A percentile compares a stretch with the other conserved stretches of the same genome.
phyloP scores from a whole-genome alignment of 2,797 vertebrate genomes.

The Neoniphon sammara region DNA sequence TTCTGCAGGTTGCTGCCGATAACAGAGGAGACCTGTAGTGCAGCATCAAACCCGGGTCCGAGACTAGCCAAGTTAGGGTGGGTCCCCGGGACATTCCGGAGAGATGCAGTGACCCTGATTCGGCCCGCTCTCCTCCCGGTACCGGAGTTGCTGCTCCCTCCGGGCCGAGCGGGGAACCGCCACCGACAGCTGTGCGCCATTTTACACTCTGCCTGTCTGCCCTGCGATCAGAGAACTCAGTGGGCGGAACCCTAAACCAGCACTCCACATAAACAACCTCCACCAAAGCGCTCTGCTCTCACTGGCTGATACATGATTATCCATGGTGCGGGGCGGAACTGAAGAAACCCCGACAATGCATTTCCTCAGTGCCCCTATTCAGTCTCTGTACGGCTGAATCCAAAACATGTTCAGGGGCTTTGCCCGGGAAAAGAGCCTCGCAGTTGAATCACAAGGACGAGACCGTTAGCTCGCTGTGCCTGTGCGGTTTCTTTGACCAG shows the following conservation, averaged over 20 bases:
- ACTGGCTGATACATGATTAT: slow-evolving; percentile 75
- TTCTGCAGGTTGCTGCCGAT: slow-evolving; percentile 97
- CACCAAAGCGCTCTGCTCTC: slow-evolving; percentile 69
- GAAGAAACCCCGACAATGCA: slow-evolving; percentile 82
- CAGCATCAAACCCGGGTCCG: slow-evolving; percentile 95
- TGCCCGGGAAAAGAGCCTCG: slow-evolving; percentile 81
- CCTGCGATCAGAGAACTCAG: slow-evolving; percentile 93
- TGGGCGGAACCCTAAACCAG: slow-evolving; percentile 88
- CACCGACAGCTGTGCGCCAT: slow-evolving; percentile 99
- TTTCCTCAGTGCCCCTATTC: slow-evolving; percentile 73
- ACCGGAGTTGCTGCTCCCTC: slow-evolving; percentile 94
- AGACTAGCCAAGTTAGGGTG: slow-evolving; percentile 82
- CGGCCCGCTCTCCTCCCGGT: slow-evolving; percentile 90
- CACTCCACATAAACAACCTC: slow-evolving; percentile 84
- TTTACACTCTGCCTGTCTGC: slow-evolving; percentile 98
- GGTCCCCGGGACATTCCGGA: slow-evolving; percentile 81
- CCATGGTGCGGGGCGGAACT: slow-evolving; percentile 82
- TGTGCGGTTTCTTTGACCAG: background rate
- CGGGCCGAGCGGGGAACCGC: slow-evolving; percentile 99
- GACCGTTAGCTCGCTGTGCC: slow-evolving; percentile 7
- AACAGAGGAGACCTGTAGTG: slow-evolving; percentile 94
- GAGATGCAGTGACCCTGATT: slow-evolving; percentile 87
- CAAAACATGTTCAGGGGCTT: slow-evolving; percentile 82
- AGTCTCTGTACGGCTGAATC: slow-evolving; percentile 64
- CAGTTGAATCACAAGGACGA: slow-evolving; percentile 67